Conservation (phyloP, 2,888 invertebrate genomes). For the Paralinhomoeus sp. region DNA sequence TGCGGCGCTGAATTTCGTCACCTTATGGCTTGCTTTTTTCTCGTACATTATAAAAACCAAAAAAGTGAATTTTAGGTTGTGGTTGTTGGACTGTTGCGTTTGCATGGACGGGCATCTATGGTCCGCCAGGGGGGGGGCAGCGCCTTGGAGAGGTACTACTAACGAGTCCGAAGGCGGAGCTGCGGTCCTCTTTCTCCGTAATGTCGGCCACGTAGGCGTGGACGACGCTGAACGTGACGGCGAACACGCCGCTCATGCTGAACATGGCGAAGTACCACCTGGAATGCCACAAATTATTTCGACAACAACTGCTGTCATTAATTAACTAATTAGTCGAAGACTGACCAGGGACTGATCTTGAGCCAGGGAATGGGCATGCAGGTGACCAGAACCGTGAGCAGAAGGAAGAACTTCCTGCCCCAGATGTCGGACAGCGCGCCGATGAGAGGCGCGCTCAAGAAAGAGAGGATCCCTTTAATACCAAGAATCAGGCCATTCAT, state of each 20-base stretch:
- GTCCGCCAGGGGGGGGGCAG: no score
- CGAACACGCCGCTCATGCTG: conserved; percentile 91
- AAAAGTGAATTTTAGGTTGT: no score
- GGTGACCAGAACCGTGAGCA: conserved; percentile 38
- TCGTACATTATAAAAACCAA: no score
- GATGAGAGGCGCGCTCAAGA: conserved; percentile 83
- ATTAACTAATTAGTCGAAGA: neutral
- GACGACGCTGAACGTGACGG: conserved; percentile 95
- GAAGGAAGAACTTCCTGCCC: conserved; percentile 88
- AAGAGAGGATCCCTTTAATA: conserved; percentile 65
- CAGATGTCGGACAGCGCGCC: conserved; percentile 93
- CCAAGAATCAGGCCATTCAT: conserved; percentile 99
- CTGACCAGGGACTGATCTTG: conserved; percentile 83
- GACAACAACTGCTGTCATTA: neutral
- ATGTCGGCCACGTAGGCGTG: conserved; percentile 99
- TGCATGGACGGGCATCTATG: no score
- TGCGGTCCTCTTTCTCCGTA: conserved; percentile 81
- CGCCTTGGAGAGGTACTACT: no score
- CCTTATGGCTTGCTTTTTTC: no score
- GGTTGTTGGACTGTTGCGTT: no score
- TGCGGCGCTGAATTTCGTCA: no score
- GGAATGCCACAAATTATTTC: conserved; percentile 6
- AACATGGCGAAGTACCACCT: conserved; percentile 97
- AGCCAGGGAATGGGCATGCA: conserved; percentile 95
- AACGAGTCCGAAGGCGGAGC: no score